Base-by-base conservation (phyloP, 1,140 invertebrate genomes). In the Danaus plexippus region DNA sequence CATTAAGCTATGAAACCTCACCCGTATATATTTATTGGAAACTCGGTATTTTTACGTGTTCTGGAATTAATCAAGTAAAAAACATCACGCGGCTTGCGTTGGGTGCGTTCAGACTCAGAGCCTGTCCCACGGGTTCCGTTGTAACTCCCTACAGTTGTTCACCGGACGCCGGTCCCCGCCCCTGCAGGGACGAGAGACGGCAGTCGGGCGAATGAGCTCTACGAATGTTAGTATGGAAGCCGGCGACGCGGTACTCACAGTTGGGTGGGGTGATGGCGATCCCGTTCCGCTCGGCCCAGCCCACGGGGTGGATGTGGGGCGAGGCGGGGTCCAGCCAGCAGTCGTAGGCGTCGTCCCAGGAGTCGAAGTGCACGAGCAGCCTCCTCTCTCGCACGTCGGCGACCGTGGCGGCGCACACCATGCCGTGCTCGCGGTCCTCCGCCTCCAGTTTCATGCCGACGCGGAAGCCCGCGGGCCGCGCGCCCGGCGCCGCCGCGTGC, bases 391-490 rank as follows among this genome's bases (percentile, higher is more conserved):
- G 90, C 54, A 96, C 90, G 73, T 96, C 95, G 46, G 91, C 90
- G 9, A 98, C 91, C 18, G 94, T 94, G 1, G 96, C 96, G n/a
- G 97, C 96, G 75, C 96, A 96, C 15, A 97, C 92, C 66, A 87
- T 61, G 9, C 93, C 92, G 83, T 98, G 96, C 75, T 96, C 96
- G 42, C 94, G 91, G 85, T 99, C 97, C 46, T 98, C 95, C 9
- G 97, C 97, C 88, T 99, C 97, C 18, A 99, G 81, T 85, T 98
- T 98, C 95, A 96, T 96, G 41, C 96, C 96, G 52, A 95, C 88
- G 44, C 92, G 89, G 77, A 97, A 97, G 11, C 91, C 91, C 79
- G 91, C 94, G 9, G 93, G 92, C 69, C 92, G 92, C 43, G 92
- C 89, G 11, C 91, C 88, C 90, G 93, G 74, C 1, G 63, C 92